Evolutionary conservation across 2,113 vertebrate genomes (phyloP), one percentile per base, ranked within the genome.

Genomic region (Cervus canadensis): DNA sequence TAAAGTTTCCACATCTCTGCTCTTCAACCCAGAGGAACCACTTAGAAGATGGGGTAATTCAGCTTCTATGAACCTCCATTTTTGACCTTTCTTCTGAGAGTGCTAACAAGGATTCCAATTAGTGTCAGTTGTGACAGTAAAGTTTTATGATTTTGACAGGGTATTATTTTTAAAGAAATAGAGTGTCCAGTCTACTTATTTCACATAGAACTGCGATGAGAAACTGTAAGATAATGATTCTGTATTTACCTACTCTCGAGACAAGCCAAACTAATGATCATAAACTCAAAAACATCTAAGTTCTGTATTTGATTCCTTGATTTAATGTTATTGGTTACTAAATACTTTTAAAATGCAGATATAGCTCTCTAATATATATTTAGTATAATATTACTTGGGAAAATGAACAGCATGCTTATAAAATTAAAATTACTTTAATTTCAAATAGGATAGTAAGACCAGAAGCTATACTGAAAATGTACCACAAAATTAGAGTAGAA

Each of bases 91-190:
- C 36, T 98, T 95, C 93, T 91, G 86, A 93, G 62, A 96, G 30
- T 36, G 48, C 89, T 96, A 91, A 97, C 48, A 91, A 96, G 86
- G 50, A 88, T 95, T 48, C 89, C 94, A 97, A 95, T 97, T 97
- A 97, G 67, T 96, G 86, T 93, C 94, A 93, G 87, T 45, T 82
- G 74, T 91, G 28, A 86, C 64, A 62, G 89, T 13, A 48, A 84
- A 94, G 54, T 48, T 81, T 91, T 88, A 85, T 79, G 64, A 85
- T 94, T 95, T 95, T 94, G 91, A 96, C 93, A 95, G 54, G 6
- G 10, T n/a, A 79, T 87, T 97, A 74, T 92, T 97, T 89, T 95
- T 83, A 83, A 95, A 90, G 87, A 96, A 96, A 92, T 86, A 52
- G 17, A 45, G n/a, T 85, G 7, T 54, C 60, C 96, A 25, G 83